Base-by-base conservation (phyloP, 1,140 invertebrate genomes). In the Drosophila gunungcola region DNA sequence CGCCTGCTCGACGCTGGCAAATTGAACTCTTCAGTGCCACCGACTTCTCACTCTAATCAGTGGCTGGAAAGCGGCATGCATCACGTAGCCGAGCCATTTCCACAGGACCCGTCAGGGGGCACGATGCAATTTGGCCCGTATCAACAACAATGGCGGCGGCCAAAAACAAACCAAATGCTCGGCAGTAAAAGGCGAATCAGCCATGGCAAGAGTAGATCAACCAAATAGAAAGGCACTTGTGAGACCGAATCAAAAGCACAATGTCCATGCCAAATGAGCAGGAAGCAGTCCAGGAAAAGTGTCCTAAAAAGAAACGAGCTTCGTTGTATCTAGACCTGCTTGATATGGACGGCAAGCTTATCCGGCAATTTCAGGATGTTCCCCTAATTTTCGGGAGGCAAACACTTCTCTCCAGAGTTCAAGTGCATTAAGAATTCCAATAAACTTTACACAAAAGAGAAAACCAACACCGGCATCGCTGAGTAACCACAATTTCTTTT, bases 91-190 rank as follows among this genome's bases (percentile, higher is more conserved):
- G 39, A 32, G n/a, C 7, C 11, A 42, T 42, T 16, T 39, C 55
- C 70, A 51, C 34, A 63, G 36, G 32, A 68, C 13, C 29, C 36
- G 32, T 27, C n/a, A 11, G 61, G 32, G 76, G 61, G 52, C 57
- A 67, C 49, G 64, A 86, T 86, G 79, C 84, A 89, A 80, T 86
- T 86, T 83, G 84, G 69, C 79, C 64, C 76, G 65, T 56, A 83
- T 69, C 73, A 69, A 77, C 73, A 78, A 78, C 74, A 78, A 77
- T 70, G 43, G 42, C 39, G 39, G 69, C 29, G 53, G 46, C 68
- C 70, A 58, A 77, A 82, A 76, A 78, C 68, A 72, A 84, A 73
- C 42, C 76, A 63, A 85, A 73, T 68, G 70, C 63, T 64, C 70
- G 65, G 46, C 70, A 75, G 73, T 65, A 77, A 80, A 78, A 84